A percentile compares a stretch with the other conserved stretches of the same genome.
phyloP scores from a whole-genome alignment of 2,113 vertebrate species.

The Agapornis roseicollis region DNA sequence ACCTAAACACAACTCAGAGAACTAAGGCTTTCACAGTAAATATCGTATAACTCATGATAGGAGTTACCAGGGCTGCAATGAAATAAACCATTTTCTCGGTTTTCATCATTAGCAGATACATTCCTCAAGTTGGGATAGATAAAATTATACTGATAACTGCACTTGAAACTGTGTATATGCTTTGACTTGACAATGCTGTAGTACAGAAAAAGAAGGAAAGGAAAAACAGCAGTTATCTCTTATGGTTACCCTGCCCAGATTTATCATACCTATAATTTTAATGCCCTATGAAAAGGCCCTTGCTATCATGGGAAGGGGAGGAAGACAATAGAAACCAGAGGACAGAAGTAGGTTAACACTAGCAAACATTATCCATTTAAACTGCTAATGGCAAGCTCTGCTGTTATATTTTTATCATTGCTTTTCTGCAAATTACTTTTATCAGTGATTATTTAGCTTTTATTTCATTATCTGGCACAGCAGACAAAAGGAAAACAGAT shows the following conservation, averaged over 20 bases:
- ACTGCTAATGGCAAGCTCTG: constrained; percentile 73
- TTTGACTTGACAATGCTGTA: not conserved
- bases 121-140: not conserved
- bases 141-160: not conserved
- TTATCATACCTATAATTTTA: not conserved
- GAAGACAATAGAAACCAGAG: not conserved
- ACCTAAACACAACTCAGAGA: not conserved
- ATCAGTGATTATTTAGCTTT: constrained; percentile 77
- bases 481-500: constrained; percentile 73
- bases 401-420: constrained; percentile 67
- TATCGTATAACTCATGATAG: not conserved
- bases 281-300: not conserved
- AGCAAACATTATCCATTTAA: constrained; percentile 69
- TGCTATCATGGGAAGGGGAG: not conserved
- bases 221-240: not conserved
- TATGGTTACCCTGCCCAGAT: not conserved
- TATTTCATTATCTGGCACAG: constrained; percentile 76
- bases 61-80: not conserved
- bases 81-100: not conserved
- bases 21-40: not conserved
- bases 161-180: not conserved
- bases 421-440: constrained; percentile 74
- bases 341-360: constrained; percentile 37
- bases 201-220: not conserved
- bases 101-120: not conserved